A percentile compares a stretch with the other conserved stretches of the same genome.
phyloP scores from a whole-genome alignment of 2,888 invertebrate genomes.

The Dasypolia templi region DNA sequence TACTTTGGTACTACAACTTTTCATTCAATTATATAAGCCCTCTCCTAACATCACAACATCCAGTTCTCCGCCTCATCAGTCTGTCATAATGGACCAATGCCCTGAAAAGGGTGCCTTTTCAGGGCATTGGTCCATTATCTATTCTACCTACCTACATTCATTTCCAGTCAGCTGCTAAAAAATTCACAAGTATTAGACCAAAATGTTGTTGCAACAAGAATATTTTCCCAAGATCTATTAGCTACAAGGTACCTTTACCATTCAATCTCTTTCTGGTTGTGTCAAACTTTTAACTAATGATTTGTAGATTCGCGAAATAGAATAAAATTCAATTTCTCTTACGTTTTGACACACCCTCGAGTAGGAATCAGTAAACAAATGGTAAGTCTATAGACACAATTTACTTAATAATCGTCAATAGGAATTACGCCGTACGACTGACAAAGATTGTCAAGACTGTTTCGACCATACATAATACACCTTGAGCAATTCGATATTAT shows the following conservation, averaged over 20 bases:
- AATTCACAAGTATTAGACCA: background rate
- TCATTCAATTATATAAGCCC: background rate
- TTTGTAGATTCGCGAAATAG: background rate
- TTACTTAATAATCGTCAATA: constrained; percentile 1
- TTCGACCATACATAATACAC: background rate
- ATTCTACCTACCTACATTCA: background rate
- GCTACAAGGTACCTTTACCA: background rate
- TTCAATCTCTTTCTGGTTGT: background rate
- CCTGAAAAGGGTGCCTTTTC: too few species aligned
- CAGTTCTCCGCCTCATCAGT: background rate
- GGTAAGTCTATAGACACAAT: background rate
- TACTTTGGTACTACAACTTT: background rate
- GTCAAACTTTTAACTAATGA: background rate
- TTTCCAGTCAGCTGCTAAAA: background rate
- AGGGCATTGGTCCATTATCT: background rate
- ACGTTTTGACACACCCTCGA: background rate
- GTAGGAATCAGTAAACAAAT: constrained; percentile 16
- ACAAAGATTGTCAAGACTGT: background rate
- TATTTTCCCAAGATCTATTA: background rate
- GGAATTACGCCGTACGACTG: background rate
- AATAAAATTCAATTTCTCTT: background rate
- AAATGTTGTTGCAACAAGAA: background rate
- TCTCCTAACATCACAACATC: background rate
- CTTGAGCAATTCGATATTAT: constrained; percentile 23
- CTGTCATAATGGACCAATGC: too few species aligned